Conservation (phyloP, 2,888 invertebrate genomes). For the Rhogogaster chlorosoma region DNA sequence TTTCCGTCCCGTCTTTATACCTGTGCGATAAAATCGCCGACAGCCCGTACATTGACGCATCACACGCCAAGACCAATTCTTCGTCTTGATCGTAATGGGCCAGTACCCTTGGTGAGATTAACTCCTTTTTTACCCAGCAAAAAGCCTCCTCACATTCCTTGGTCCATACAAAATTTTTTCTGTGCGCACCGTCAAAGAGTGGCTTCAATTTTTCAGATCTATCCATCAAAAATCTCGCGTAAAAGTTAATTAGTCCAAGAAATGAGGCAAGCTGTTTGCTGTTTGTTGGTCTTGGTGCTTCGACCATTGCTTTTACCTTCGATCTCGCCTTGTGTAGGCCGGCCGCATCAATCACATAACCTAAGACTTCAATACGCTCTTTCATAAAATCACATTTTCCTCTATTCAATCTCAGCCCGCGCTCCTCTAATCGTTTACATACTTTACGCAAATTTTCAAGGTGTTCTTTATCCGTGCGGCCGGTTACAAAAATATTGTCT, state of each 20-base stretch:
- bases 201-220: slow-evolving; percentile 62
- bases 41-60: slow-evolving; percentile 56
- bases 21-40: slow-evolving; percentile 55
- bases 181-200: slow-evolving; percentile 61
- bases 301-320: slow-evolving; percentile 61
- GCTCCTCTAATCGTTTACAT: slow-evolving; percentile 55
- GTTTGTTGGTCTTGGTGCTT: slow-evolving; percentile 59
- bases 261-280: slow-evolving; percentile 61
- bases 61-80: slow-evolving; percentile 54
- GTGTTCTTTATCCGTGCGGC: slow-evolving; percentile 53
- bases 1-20: slow-evolving; percentile 55
- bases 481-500: slow-evolving; percentile 60
- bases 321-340: slow-evolving; percentile 60
- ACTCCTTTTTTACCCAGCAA: slow-evolving; percentile 58
- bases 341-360: slow-evolving; percentile 59
- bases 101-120: slow-evolving; percentile 55
- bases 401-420: slow-evolving; percentile 55
- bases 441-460: slow-evolving; percentile 53
- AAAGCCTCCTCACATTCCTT: slow-evolving; percentile 63
- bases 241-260: slow-evolving; percentile 68
- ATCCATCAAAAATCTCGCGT: slow-evolving; percentile 67
- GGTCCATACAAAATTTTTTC: slow-evolving; percentile 62
- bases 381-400: slow-evolving; percentile 63
- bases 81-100: slow-evolving; percentile 57
- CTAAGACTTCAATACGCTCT: slow-evolving; percentile 60